A percentile compares a stretch with the other conserved stretches of the same genome.
Conservation (phyloP, 2,888 invertebrate species). For the Holacanthella duospinosa region DNA sequence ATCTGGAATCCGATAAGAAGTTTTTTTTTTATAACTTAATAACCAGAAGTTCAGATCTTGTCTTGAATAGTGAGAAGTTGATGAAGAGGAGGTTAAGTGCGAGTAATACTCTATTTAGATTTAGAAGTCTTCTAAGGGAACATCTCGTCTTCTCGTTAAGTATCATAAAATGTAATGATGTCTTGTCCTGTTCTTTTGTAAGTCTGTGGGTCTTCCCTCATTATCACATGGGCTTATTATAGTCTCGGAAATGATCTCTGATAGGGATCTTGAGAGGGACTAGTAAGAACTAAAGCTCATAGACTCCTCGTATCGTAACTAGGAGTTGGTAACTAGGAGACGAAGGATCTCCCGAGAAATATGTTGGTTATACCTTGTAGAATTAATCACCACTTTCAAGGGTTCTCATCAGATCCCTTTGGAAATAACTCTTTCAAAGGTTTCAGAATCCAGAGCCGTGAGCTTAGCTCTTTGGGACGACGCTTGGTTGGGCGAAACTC, state of each 20-base stretch:
- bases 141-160: neutral
- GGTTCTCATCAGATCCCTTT: no score
- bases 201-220: slow-evolving; percentile 11
- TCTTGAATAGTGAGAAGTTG: no score
- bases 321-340: no score
- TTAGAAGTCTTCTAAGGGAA: neutral
- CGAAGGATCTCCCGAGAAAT: slow-evolving; percentile 2
- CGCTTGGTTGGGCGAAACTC: neutral
- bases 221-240: slow-evolving; percentile 16
- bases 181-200: neutral
- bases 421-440: neutral
- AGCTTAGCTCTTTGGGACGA: no score
- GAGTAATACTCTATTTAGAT: neutral
- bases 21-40: no score
- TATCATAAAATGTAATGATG: slow-evolving; percentile 10
- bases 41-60: no score
- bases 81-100: neutral
- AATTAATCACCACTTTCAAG: slow-evolving; percentile 10
- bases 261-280: slow-evolving; percentile 5
- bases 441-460: no score
- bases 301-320: no score
- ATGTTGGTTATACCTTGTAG: slow-evolving; percentile 1
- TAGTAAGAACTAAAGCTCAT: neutral
- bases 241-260: neutral
- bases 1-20: no score